phyloP scores from a whole-genome alignment of 2,797 vertebrate species.

The Remorina albescens region DNA sequence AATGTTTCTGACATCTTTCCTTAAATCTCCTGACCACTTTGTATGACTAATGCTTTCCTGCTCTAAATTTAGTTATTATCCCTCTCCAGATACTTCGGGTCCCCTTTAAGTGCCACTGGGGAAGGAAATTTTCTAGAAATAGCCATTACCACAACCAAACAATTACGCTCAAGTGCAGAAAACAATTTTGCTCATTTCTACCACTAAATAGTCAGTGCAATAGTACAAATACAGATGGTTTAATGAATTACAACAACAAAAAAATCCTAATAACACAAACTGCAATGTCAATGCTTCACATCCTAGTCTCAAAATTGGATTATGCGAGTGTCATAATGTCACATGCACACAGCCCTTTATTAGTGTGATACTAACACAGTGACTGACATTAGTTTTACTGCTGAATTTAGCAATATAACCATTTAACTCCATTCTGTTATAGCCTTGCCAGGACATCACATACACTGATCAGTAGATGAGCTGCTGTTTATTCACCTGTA shows the following conservation, averaged over 20 bases:
- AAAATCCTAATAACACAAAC: conserved; percentile 13
- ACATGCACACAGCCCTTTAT: conserved; percentile 14
- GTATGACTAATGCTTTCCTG: conserved; percentile 64
- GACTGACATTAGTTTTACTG: conserved; percentile 10
- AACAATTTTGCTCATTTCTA: neutral
- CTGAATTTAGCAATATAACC: too few species aligned
- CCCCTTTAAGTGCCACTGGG: conserved; percentile 30
- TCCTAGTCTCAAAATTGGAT: conserved; percentile 56
- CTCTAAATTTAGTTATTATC: conserved; percentile 58
- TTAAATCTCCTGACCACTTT: conserved; percentile 34
- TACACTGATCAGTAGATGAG: conserved; percentile 25
- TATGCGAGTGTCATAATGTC: conserved; percentile 24
- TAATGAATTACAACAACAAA: conserved; percentile 19
- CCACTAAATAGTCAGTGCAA: conserved; percentile 6
- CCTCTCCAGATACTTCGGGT: conserved; percentile 46
- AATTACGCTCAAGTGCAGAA: conserved; percentile 29
- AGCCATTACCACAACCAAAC: conserved; percentile 39
- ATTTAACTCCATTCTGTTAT: too few species aligned
- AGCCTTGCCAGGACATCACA: too few species aligned
- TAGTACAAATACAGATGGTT: conserved; percentile 22
- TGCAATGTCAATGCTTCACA: conserved; percentile 36
- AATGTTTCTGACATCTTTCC: conserved; percentile 38
- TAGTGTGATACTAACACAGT: conserved; percentile 21
- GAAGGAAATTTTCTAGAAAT: conserved; percentile 57
- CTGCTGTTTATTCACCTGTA: conserved; percentile 20